phyloP scores from a whole-genome alignment of 1,140 invertebrate species.

The Caenorhabditis elegans region WBcel235 BX284606.5:12942001-12942500 shows the following conservation, averaged over 20 bases:
- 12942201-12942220: slow-evolving; percentile 33
- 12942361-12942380: no score
- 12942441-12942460: no score
- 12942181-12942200: background rate
- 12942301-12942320: slow-evolving; percentile 3
- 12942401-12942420: no score
- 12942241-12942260: slow-evolving; percentile 32
- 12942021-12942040: background rate
- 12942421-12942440: no score
- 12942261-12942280: slow-evolving; percentile 23
- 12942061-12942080: slow-evolving; percentile 59
- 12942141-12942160: slow-evolving; percentile 54
- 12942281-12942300: slow-evolving; percentile 29
- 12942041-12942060: slow-evolving; percentile 19
- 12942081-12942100: slow-evolving; percentile 59
- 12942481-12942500: slow-evolving; percentile 99
- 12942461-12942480: slow-evolving; percentile 98
- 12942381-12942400: no score
- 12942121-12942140: slow-evolving; percentile 61
- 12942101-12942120: slow-evolving; percentile 60
- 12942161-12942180: background rate
- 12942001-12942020: background rate
- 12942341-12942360: no score
- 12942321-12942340: no score
- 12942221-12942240: slow-evolving; percentile 35